phyloP scores from a whole-genome alignment of 2,888 invertebrate species.

The Lagria hirta region DNA sequence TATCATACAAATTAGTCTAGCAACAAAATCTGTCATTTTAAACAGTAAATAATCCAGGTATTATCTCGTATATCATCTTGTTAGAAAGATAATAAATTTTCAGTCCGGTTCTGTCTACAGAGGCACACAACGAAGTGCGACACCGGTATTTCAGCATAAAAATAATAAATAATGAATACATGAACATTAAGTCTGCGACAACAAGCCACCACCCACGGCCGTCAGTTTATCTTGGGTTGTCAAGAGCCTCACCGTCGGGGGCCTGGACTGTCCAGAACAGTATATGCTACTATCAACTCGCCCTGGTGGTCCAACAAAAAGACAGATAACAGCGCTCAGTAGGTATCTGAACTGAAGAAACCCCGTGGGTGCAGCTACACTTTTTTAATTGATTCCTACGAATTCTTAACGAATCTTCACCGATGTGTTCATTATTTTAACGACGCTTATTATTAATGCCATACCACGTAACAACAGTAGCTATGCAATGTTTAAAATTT shows the following conservation, averaged over 20 bases:
- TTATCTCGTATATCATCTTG: no score
- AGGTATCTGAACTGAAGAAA: slow-evolving; percentile 37
- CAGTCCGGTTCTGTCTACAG: slow-evolving; percentile 18
- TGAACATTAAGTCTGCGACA: slow-evolving; percentile 52
- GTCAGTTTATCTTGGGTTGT: slow-evolving; percentile 52
- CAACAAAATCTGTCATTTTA: no score
- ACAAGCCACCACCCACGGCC: slow-evolving; percentile 54
- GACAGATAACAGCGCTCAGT: slow-evolving; percentile 45
- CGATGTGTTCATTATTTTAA: slow-evolving; percentile 29
- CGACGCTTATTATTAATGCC: slow-evolving; percentile 5
- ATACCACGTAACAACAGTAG: slow-evolving; percentile 3
- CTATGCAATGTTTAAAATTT: slow-evolving; percentile 40
- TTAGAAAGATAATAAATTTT: no score
- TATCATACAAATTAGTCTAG: no score
- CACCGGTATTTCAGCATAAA: slow-evolving; percentile 30
- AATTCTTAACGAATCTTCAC: slow-evolving; percentile 27
- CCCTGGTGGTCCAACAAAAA: slow-evolving; percentile 49
- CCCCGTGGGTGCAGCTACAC: slow-evolving; percentile 35
- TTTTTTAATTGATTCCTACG: slow-evolving; percentile 38
- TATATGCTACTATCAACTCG: slow-evolving; percentile 46
- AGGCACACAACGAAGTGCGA: slow-evolving; percentile 26
- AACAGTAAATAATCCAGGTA: no score
- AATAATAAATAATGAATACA: slow-evolving; percentile 51
- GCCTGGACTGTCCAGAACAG: slow-evolving; percentile 41
- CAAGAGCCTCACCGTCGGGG: slow-evolving; percentile 49